Percentiles rank a stretch among this genome's conserved stretches.
These are phyloP conservation scores for Drosophila pseudotakahashii DNA, from an alignment of 2,888 invertebrate genomes.

Conservation along the genomic window DNA sequence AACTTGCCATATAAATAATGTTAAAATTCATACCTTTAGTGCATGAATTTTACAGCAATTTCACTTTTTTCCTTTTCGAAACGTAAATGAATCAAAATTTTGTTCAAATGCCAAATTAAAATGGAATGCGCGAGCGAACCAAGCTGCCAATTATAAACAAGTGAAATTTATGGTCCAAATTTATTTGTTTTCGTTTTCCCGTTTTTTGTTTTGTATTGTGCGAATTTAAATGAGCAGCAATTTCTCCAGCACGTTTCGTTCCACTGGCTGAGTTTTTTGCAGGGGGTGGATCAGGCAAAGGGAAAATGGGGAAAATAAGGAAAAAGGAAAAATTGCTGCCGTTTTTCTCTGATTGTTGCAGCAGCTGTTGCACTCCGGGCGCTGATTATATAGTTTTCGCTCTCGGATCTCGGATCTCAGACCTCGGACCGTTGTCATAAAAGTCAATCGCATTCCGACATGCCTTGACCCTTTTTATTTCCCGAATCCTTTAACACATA, in stretches of 20 bases:
- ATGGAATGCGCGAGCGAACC: slow-evolving; percentile 30
- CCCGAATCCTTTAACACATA: slow-evolving; percentile 41
- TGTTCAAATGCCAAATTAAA: slow-evolving; percentile 27
- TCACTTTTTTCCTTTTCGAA: neutral
- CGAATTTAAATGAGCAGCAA: slow-evolving; percentile 26
- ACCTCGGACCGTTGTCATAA: slow-evolving; percentile 68
- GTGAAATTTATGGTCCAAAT: slow-evolving; percentile 40
- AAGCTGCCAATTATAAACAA: slow-evolving; percentile 43
- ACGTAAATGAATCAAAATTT: slow-evolving; percentile 21
- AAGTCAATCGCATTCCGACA: slow-evolving; percentile 61
- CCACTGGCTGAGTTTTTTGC: slow-evolving; percentile 9
- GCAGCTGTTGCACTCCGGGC: slow-evolving; percentile 71
- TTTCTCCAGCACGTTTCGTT: slow-evolving; percentile 43
- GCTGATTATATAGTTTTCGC: slow-evolving; percentile 74
- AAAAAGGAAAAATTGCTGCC: slow-evolving; percentile 46
- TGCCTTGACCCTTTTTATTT: slow-evolving; percentile 69
- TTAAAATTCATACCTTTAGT: no score
- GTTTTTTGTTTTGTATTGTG: slow-evolving; percentile 17
- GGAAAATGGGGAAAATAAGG: neutral
- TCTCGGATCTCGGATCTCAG: slow-evolving; percentile 19
- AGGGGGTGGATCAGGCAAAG: slow-evolving; percentile 5
- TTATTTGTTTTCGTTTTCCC: slow-evolving; percentile 25
- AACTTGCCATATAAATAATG: no score
- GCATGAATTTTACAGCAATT: neutral
- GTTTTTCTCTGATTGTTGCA: slow-evolving; percentile 58